Conservation (phyloP, 2,113 vertebrate genomes). For the Agelaius phoeniceus region DNA sequence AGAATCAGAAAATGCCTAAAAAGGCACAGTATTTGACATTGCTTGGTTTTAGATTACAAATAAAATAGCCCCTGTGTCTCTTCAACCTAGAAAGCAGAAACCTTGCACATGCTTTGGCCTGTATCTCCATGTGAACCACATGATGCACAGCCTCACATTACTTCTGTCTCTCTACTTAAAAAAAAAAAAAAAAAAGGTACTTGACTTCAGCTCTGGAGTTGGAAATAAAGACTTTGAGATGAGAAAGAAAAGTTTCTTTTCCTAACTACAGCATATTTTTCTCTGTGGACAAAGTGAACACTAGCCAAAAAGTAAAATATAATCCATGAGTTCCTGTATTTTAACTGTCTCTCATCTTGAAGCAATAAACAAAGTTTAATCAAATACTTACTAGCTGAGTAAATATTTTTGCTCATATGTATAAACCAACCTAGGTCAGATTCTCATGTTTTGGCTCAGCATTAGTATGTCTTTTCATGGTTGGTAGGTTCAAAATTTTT, state of each 20-base stretch:
- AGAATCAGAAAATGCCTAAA: background rate
- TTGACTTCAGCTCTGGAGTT: background rate
- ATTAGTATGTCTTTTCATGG: conserved; percentile 2
- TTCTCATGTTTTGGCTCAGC: conserved; percentile 10
- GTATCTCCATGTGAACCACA: background rate
- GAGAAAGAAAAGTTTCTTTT: conserved; percentile 14
- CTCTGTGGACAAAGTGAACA: conserved; percentile 31
- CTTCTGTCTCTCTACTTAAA: background rate
- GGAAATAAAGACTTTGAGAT: background rate
- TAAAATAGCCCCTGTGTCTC: background rate
- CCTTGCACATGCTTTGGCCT: background rate
- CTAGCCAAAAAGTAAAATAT: conserved; percentile 40
- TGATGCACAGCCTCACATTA: background rate
- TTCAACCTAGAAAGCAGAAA: background rate
- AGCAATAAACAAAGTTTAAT: conserved; percentile 65
- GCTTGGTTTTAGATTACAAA: background rate
- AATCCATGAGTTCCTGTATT: conserved; percentile 36
- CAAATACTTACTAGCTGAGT: conserved; percentile 57
- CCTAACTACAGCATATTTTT: background rate
- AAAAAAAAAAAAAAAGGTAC: background rate
- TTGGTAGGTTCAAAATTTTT: background rate
- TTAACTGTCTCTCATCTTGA: conserved; percentile 59
- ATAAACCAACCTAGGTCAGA: conserved; percentile 40
- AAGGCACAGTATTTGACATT: background rate
- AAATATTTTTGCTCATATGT: conserved; percentile 43